Base-by-base conservation (phyloP, 2,113 vertebrate genomes). In the Amphiprion percula region DNA sequence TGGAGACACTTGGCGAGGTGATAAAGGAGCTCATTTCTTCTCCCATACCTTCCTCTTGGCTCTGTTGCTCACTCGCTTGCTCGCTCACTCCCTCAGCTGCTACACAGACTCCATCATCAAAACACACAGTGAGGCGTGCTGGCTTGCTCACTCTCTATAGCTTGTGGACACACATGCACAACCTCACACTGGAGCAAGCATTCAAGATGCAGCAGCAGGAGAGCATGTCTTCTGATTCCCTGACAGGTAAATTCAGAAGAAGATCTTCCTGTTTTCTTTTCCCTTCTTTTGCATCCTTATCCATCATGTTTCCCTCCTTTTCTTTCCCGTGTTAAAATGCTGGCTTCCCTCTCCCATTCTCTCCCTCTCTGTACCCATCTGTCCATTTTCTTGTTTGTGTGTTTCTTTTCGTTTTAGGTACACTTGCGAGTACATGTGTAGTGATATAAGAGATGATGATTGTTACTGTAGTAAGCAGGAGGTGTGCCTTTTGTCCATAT, bases 191-290 rank as follows among this genome's bases (percentile, higher is more conserved):
- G 85, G 88, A 91, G 83, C 76, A 76, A 78, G 61, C 54, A 33
- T 23, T 83, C 75, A 89, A 86, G 88, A 94, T 93, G 94, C 91
- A 94, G 83, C 89, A 85, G 61, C 90, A 87, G 61, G 90, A 87
- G 60, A 85, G 72, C 68, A 77, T 90, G 75, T 79, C 87, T 79
- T 86, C 86, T 54, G 83, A 92, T 80, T 78, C 84, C 78, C 68
- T 91, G 55, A 83, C 91, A 92, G 94, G 94, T 94, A 92, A 92
- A 82, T 53, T 19, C 68, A 78, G 67, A 82, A 33, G 44, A 3
- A 58, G 23, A 7, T 55, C 21, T 69, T 19, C 64, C 33, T 77
- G 44, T 60, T 60, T 75, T 66, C 50, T 33, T 37, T 74, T 75
- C 41, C 28, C n/a, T 65, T 65, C 62, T 39, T 28, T 61, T 76